Conservation (phyloP, 2,797 vertebrate species). For the Cryptoprocta ferox region DNA sequence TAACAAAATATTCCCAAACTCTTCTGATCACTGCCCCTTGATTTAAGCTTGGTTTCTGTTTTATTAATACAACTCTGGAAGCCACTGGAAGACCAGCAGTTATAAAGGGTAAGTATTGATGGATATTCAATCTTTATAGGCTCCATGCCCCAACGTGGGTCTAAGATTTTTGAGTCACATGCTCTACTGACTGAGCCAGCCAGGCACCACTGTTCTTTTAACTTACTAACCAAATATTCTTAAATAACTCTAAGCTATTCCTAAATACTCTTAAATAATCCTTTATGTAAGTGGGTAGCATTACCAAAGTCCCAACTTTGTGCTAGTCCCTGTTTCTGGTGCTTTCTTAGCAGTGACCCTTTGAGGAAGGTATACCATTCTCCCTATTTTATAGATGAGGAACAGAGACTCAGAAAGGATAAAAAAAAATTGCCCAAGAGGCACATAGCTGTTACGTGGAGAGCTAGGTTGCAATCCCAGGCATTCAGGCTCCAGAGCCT, state of each 20-base stretch:
- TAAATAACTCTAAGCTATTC: neutral
- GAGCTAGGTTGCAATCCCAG: neutral
- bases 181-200: neutral
- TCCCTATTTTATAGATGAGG: neutral
- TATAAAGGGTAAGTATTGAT: neutral
- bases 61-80: neutral
- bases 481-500: neutral
- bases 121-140: neutral
- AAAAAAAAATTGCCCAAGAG: neutral
- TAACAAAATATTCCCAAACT: neutral
- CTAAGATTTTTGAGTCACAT: neutral
- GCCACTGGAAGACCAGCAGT: neutral
- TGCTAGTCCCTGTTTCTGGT: neutral
- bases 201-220: neutral
- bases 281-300: neutral
- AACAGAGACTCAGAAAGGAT: neutral
- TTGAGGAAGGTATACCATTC: neutral
- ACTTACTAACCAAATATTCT: neutral
- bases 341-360: neutral
- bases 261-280: neutral
- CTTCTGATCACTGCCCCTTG: neutral
- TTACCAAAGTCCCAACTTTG: neutral
- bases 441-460: neutral
- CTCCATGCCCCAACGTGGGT: neutral
- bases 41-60: conserved; percentile 29